Percentiles rank a stretch among this genome's conserved stretches.
phyloP scores from a whole-genome alignment of 2,797 vertebrate species.

The Sebastes aleutianus region DNA sequence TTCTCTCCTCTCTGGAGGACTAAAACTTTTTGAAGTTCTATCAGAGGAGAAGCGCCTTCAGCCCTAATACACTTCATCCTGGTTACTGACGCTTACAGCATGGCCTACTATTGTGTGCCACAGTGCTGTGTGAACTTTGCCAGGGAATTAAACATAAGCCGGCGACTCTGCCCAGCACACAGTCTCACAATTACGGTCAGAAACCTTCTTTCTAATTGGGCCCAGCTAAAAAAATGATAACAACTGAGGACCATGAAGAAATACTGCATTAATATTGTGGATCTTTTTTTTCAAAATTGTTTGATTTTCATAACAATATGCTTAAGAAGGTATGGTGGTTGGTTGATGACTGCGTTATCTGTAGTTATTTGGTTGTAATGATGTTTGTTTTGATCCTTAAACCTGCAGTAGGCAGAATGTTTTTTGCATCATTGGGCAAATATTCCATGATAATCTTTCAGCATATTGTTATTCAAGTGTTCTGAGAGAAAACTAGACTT shows the following conservation, averaged over 20 bases:
- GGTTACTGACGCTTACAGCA: constrained; percentile 59
- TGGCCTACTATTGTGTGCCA: constrained; percentile 45
- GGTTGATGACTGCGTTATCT: not conserved
- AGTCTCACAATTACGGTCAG: not conserved
- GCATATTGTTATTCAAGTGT: no score
- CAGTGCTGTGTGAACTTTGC: constrained; percentile 31
- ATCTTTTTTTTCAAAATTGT: not conserved
- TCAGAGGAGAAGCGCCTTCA: constrained; percentile 61
- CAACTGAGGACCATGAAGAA: not conserved
- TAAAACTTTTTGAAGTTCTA: constrained; percentile 63
- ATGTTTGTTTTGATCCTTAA: not conserved
- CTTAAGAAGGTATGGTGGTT: not conserved
- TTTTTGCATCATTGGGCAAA: no score
- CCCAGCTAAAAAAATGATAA: not conserved
- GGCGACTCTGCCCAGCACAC: constrained; percentile 1
- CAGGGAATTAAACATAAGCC: constrained; percentile 43
- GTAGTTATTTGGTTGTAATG: not conserved
- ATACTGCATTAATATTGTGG: not conserved
- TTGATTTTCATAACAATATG: not conserved
- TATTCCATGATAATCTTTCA: no score
- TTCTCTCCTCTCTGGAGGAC: constrained; percentile 62
- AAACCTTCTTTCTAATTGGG: not conserved
- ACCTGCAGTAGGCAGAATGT: no score
- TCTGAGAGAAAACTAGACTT: no score
- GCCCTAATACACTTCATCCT: constrained; percentile 55